phyloP scores from a whole-genome alignment of 30 jellyfish, hydroid and myxozoan species.

The Aurelia coerulea region DNA sequence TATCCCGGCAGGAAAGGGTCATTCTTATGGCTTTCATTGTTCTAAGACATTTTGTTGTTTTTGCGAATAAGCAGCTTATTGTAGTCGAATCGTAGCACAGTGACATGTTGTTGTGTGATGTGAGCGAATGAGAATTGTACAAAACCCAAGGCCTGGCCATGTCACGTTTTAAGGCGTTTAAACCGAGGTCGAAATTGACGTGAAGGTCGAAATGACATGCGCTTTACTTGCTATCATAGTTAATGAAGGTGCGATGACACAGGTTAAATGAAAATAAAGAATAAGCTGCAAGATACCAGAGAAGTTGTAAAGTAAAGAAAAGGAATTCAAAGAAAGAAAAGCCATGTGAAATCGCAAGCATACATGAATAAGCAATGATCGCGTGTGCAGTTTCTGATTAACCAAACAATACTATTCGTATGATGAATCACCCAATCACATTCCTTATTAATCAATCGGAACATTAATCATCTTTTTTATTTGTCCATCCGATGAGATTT shows the following conservation, averaged over 20 bases:
- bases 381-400: conserved; percentile 39
- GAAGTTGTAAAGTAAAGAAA: neutral
- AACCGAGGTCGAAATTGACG: neutral
- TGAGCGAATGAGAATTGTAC: neutral
- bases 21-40: conserved; percentile 60
- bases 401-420: conserved; percentile 1
- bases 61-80: conserved; percentile 20
- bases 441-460: neutral
- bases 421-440: neutral
- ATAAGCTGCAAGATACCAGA: neutral
- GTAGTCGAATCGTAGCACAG: conserved; percentile 15
- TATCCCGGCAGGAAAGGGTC: conserved; percentile 75
- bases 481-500: too few species aligned
- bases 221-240: neutral
- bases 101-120: conserved; percentile 12
- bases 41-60: conserved; percentile 22
- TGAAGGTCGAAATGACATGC: conserved; percentile 11
- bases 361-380: conserved; percentile 17
- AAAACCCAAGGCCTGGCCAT: neutral
- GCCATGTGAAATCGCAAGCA: conserved; percentile 16
- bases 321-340: neutral
- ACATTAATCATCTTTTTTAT: too few species aligned
- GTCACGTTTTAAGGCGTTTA: conserved; percentile 16
- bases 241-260: neutral
- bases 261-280: neutral